Base-by-base conservation (phyloP, 2,113 vertebrate species). In the Lynx canadensis region DNA sequence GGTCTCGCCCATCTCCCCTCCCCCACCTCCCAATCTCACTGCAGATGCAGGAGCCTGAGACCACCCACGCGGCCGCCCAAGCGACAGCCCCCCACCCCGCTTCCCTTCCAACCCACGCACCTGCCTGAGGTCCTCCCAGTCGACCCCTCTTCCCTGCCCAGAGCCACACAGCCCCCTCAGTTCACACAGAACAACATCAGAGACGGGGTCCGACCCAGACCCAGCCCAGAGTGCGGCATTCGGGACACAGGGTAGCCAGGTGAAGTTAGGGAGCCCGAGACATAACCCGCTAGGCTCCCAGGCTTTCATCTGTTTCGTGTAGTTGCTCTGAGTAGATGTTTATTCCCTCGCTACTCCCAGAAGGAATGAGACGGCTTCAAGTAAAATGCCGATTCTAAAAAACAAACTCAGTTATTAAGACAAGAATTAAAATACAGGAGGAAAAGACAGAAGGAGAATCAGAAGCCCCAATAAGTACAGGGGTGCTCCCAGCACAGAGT, bases 361-460 rank as follows among this genome's bases (percentile, higher is more conserved):
- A 63, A 89, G 21, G 7, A 95, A 65, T 38, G 21, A 84, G 21
- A 52, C 13, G 3, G 52, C 57, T 57, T 74, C 63, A 36, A 55
- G 68, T 52, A 63, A 71, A 94, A 73, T 5, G 71, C n/a, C 85
- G 66, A 90, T 36, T 38, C 66, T 74, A 33, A 90, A 80, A 85
- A 19, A 36, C 36, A 48, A 71, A 57, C 19, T 36, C 65, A 10
- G 29, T 76, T 68, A 68, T 38, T 55, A 86, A 69, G 68, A 60
- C 19, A 31, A 76, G 16, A 81, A 57, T 38, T 36, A 36, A 18
- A 97, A 82, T 41, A 65, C n/a, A 71, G 15, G 25, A 93, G 19
- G 55, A 78, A 94, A 41, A 69, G 27, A 25, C 21, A 8, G 29
- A 69, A 81, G 25, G 57, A 33, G 23, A 78, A 65, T 80, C 23